phyloP scores from a whole-genome alignment of 2,113 vertebrate genomes.

The Chaetorhynchus papuensis region DNA sequence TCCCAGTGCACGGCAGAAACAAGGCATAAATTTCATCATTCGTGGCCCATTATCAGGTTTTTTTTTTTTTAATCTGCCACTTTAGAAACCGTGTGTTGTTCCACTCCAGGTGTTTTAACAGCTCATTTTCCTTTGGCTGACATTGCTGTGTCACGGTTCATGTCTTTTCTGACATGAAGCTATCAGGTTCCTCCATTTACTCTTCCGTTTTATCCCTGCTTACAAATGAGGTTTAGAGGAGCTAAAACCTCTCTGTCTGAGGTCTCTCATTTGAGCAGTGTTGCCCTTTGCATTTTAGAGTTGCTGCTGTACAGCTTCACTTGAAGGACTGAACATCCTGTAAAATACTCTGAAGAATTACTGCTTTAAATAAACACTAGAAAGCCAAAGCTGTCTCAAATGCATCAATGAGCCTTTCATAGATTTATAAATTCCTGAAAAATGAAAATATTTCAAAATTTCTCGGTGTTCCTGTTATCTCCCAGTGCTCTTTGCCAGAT shows the following conservation, averaged over 20 bases:
- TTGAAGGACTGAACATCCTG: neutral
- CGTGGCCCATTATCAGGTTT: neutral
- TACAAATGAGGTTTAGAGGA: conserved; percentile 53
- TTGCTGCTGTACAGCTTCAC: neutral
- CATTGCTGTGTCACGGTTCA: conserved; percentile 36
- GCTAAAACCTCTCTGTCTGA: neutral
- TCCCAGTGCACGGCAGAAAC: neutral
- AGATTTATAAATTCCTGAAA: neutral
- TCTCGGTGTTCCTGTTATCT: neutral
- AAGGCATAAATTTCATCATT: neutral
- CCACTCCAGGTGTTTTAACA: conserved; percentile 35
- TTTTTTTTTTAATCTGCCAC: neutral
- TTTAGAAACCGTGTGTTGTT: neutral
- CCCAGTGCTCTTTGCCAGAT: neutral
- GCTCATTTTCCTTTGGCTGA: conserved; percentile 40
- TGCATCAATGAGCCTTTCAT: accelerated
- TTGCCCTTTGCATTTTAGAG: conserved; percentile 3
- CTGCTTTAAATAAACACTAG: neutral
- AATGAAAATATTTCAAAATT: neutral
- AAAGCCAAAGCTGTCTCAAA: neutral
- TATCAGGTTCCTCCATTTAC: conserved; percentile 35
- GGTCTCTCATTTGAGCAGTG: neutral
- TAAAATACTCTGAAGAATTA: neutral
- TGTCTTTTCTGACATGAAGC: conserved; percentile 45
- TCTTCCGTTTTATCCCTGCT: conserved; percentile 17